Percentiles rank a stretch among this genome's conserved stretches.
Conservation (phyloP, 2,797 vertebrate species). For the Simalia tracyae region DNA sequence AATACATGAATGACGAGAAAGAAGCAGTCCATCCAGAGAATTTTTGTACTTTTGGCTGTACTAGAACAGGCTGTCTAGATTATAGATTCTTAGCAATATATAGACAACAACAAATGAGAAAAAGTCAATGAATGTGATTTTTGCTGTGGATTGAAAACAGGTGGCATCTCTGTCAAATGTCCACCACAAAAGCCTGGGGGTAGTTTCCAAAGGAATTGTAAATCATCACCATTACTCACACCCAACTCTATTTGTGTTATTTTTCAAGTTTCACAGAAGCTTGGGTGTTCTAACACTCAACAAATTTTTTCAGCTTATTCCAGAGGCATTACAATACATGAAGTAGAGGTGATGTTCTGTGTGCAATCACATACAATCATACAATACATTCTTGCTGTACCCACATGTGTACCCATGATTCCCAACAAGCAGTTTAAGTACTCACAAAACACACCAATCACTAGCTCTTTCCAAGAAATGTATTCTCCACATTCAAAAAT, state of each 20-base stretch:
- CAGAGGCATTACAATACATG: slow-evolving; percentile 42
- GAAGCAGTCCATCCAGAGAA: slow-evolving; percentile 49
- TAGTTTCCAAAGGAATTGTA: slow-evolving; percentile 14
- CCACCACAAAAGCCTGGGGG: slow-evolving; percentile 23
- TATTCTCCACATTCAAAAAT: slow-evolving; percentile 71
- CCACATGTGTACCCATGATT: neutral
- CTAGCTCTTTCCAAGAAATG: slow-evolving; percentile 59
- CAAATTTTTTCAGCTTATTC: slow-evolving; percentile 59
- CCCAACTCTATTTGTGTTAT: slow-evolving; percentile 40
- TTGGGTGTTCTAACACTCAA: slow-evolving; percentile 52
- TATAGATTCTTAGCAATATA: slow-evolving; percentile 37
- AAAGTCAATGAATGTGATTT: slow-evolving; percentile 48
- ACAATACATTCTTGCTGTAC: neutral
- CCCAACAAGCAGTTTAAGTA: slow-evolving; percentile 59
- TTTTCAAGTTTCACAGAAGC: slow-evolving; percentile 52
- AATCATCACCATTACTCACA: slow-evolving; percentile 43
- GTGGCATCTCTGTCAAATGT: slow-evolving; percentile 38
- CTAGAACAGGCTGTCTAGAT: slow-evolving; percentile 37
- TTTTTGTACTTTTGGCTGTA: slow-evolving; percentile 39
- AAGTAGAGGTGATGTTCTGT: neutral
- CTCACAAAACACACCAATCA: slow-evolving; percentile 66
- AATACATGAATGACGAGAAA: slow-evolving; percentile 56
- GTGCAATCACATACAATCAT: neutral
- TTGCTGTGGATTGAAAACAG: slow-evolving; percentile 54
- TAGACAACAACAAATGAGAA: slow-evolving; percentile 19